Base-by-base conservation (phyloP, 2,113 vertebrate species). In the Setophaga petechia region DNA sequence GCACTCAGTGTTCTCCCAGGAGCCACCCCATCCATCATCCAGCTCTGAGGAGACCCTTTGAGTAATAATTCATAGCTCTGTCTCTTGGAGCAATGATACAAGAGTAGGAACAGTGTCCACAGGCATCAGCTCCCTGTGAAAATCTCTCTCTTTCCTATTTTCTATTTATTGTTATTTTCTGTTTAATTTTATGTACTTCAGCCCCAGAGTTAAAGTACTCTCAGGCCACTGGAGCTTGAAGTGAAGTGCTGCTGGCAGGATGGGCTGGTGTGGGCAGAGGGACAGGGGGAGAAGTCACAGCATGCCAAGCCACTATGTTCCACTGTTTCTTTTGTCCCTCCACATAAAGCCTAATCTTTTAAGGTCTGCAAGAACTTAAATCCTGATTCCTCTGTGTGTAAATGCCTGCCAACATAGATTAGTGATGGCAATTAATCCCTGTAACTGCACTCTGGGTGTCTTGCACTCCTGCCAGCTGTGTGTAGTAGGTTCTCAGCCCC, bases 371-470 rank as follows among this genome's bases (percentile, higher is more conserved):
- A 46, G 47, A 90, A 63, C 41, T 95, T 74, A 90, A 91, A 84
- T 95, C 76, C 57, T 13, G 52, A 77, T 78, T 84, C 63, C 71
- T 82, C 54, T 39, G 41, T 87, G 55, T 7, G 1, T 84, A 91
- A 89, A 89, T 55, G 68, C 87, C 83, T 96, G 92, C 76, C 90
- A 91, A 22, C 81, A 87, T 3, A 69, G 67, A 87, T 94, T 91
- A 95, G 84, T 24, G 28, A 80, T 63, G 57, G 79, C 44, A 93
- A 1, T 86, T 96, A 85, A 95, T 93, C 68, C 88, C 59, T 86
- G 23, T 66, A 90, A 62, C 75, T 61, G 83, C 68, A 54, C 44
- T 67, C 72, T 71, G 49, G 35, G 51, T 69, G 15, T 54, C 39
- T 86, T 86, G 65, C 44, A 25, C 43, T 91, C 19, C 71, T 73